A percentile compares a stretch with the other conserved stretches of the same genome.
These are phyloP conservation scores for Corythornis vintsioides DNA, from an alignment of 2,113 vertebrate species.

Conservation along the genomic window DNA sequence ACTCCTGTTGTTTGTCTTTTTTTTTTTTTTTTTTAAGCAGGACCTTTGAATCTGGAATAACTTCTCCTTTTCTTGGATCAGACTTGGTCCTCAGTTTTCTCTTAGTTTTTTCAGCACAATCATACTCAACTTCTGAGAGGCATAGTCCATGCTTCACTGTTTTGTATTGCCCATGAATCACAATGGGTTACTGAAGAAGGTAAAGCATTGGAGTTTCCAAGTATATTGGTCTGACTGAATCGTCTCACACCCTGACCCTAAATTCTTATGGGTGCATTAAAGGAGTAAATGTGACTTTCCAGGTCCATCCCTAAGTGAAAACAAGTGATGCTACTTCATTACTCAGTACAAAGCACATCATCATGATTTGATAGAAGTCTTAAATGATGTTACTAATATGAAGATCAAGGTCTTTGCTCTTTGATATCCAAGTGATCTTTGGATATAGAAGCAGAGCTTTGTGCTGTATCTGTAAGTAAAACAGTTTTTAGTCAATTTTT, in stretches of 20 bases:
- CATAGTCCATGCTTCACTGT: background rate
- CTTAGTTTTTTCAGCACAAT: background rate
- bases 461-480: background rate
- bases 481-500: background rate
- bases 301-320: background rate
- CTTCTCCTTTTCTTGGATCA: background rate
- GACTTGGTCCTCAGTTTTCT: background rate
- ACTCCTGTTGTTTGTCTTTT: background rate
- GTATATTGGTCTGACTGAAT: background rate
- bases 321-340: background rate
- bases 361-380: background rate
- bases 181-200: background rate
- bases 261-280: background rate
- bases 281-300: background rate
- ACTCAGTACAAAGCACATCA: background rate
- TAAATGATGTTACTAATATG: background rate
- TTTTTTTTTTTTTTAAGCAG: background rate
- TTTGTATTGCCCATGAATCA: background rate
- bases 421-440: background rate
- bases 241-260: background rate
- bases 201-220: background rate
- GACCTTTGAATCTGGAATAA: background rate
- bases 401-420: background rate
- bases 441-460: background rate
- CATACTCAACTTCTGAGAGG: background rate